Base-by-base conservation (phyloP, 1,140 invertebrate genomes). In the Trachymyrmex septentrionalis region DNA sequence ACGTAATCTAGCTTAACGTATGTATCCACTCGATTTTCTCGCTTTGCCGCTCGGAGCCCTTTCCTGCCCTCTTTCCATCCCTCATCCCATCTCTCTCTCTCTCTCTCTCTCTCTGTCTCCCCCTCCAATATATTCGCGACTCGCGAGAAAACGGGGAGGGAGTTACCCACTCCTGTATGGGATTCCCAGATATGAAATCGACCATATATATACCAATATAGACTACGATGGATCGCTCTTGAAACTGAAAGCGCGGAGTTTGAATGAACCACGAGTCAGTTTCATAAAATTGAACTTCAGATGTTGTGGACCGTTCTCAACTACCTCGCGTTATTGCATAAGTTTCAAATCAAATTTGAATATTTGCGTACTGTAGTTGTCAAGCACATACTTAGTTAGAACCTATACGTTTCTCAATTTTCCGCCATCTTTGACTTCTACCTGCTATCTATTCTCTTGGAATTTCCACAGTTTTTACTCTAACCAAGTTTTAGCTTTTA, bases 1-100 rank as follows among this genome's bases (percentile, higher is more conserved):
- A 87, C 88, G 88, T 91, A 91, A 91, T 91, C 86, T 91, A 69
- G 81, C 82, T 91, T 89, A 91, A 91, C 86, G 86, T 91, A 89
- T 82, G 85, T 85, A 86, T 71, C 78, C 82, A 84, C 78, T 86
- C 73, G 82, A 87, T 91, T 91, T 88, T 91, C 84, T 86, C 89
- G 50, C 80, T 81, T 85, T 89, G 44, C 73, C 55, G 27, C 75
- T 24, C 48, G 21, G 24, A 27, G 50, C 67, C 30, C 75, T 19
- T 73, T 55, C 38, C 64, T 61, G 14, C 57, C 44, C 53, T 59
- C 80, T 85, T 75, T 80, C 85, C 30, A 50, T 77, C 53, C n/a
- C n/a, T n/a, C 63, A n/a, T 30, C 21, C 30, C 78, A 21, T 84
- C 53, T 38, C 19, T 76, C 50, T 63, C 55, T 27, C 19, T 84